A percentile compares a stretch with the other conserved stretches of the same genome.
phyloP scores from a whole-genome alignment of 2,888 invertebrate species.

The Aricia artaxerxes region DNA sequence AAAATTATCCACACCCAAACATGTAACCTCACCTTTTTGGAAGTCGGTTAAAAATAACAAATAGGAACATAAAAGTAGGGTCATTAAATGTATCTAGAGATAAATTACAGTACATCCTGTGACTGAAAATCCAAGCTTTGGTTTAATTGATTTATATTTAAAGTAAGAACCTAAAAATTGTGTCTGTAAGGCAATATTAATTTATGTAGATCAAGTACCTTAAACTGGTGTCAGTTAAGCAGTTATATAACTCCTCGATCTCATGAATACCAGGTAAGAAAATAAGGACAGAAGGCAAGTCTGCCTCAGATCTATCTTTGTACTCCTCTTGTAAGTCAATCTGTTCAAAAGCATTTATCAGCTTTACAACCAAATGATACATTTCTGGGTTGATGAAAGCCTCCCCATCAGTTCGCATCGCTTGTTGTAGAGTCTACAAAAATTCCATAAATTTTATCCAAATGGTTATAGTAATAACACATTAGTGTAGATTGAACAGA shows the following conservation, averaged over 20 bases:
- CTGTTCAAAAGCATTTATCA: conserved; percentile 83
- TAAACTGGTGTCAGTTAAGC: conserved; percentile 52
- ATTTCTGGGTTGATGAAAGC: conserved; percentile 82
- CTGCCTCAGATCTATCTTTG: conserved; percentile 50
- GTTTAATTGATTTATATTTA: no score
- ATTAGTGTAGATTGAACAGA: neutral
- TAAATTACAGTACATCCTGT: no score
- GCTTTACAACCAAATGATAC: conserved; percentile 81
- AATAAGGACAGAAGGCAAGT: conserved; percentile 86
- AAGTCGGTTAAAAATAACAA: no score
- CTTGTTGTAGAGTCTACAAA: conserved; percentile 46
- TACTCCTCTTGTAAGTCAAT: conserved; percentile 79
- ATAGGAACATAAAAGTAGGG: no score
- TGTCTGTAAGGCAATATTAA: no score
- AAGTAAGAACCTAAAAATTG: no score
- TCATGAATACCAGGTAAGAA: conserved; percentile 94
- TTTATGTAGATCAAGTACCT: conserved; percentile 48
- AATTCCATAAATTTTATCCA: conserved; percentile 23
- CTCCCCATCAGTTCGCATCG: conserved; percentile 63
- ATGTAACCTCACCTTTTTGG: no score
- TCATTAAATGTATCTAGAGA: no score
- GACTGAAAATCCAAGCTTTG: no score
- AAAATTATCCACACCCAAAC: no score
- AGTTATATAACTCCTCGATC: conserved; percentile 85
- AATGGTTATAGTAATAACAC: neutral